These are phyloP conservation scores for Tryphoninae sp. DNA, from an alignment of 2,888 invertebrate genomes.

Conservation along the genomic window DNA sequence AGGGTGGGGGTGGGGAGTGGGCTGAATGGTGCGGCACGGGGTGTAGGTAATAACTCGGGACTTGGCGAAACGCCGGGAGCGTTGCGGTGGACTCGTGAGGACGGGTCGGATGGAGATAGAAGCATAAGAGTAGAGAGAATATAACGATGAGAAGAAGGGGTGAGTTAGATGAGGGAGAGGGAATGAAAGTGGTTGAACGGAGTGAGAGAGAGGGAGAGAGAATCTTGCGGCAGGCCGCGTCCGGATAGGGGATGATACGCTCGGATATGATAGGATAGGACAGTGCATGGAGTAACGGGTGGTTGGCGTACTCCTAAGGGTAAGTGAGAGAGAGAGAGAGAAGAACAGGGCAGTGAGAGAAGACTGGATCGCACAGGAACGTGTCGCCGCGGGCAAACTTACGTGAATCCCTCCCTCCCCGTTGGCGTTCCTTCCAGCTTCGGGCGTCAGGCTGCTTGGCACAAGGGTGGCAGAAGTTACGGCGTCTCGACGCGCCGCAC, in stretches of 20 bases:
- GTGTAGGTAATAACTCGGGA: conserved; percentile 65
- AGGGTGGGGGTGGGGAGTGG: conserved; percentile 9
- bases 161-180: conserved; percentile 23
- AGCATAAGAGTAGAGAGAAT: conserved; percentile 43
- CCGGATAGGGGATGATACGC: conserved; percentile 62
- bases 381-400: conserved; percentile 77
- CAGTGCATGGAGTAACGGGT: conserved; percentile 57
- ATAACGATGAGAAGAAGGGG: conserved; percentile 34
- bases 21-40: neutral
- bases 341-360: conserved; percentile 38
- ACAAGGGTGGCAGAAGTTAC: conserved; percentile 79
- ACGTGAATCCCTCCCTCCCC: conserved; percentile 71
- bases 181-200: conserved; percentile 12
- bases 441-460: conserved; percentile 75
- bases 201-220: conserved; percentile 38
- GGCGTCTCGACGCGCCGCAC: conserved; percentile 79
- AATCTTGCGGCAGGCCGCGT: conserved; percentile 53
- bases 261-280: conserved; percentile 74
- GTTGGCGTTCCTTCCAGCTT: conserved; percentile 66
- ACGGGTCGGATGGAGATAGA: neutral
- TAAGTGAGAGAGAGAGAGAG: conserved; percentile 17
- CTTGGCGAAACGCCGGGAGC: conserved; percentile 68
- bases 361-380: conserved; percentile 64
- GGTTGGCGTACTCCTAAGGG: conserved; percentile 26
- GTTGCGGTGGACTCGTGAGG: conserved; percentile 44